Evolutionary conservation across 2,888 invertebrate species (phyloP), one percentile per base, ranked within the genome.

Genomic region (Nesidiocoris tenuis): DNA sequence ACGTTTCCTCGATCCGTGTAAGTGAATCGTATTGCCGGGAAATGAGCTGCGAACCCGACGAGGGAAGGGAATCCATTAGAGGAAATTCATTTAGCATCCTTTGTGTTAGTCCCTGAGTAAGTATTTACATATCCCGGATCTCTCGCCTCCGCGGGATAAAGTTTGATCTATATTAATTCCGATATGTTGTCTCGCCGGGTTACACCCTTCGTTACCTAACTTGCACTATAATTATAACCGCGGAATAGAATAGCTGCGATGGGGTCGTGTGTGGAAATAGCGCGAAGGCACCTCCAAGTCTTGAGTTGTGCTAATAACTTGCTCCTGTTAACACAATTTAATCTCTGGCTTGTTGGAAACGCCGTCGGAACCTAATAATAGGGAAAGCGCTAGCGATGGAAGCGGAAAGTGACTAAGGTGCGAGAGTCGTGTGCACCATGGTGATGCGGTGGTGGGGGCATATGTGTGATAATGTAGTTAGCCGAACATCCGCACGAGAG

Each of bases 401-500:
- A 61, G 54, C 39, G 72, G 72, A 61, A 72, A 72, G 72, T 72
- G 72, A 72, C 72, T 72, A 63, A 70, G 70, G 70, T 70, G 70
- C 22, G 54, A 25, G 56, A 67, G 65, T 65, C 39, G 65, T 65
- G 65, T 39, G 65, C 24, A 5, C 12, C 12, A 39, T 9, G 18
- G 24, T 2, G 18, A n/a, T 12, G 22, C 7, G 22, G 1, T n/a
- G 54, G 1, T 57, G 25, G 57, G 39, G 71, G 39, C 71, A 70
- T 76, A 76, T 76, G 75, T 78, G 78, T 76, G 76, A 78, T 78
- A 78, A 78, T 68, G 74, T 63, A 74, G 78, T 78, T 78, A 78
- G 76, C 21, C 18, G 19, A 67, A 61, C 68, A 67, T 68, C 61
- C 61, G 61, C 61, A 61, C 18, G 72, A 72, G 72, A 72, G 72